Percentiles rank a stretch among this genome's conserved stretches.
Evolutionary conservation across 2,888 invertebrate species (phyloP).

Genomic region (Andrena dorsata): DNA sequence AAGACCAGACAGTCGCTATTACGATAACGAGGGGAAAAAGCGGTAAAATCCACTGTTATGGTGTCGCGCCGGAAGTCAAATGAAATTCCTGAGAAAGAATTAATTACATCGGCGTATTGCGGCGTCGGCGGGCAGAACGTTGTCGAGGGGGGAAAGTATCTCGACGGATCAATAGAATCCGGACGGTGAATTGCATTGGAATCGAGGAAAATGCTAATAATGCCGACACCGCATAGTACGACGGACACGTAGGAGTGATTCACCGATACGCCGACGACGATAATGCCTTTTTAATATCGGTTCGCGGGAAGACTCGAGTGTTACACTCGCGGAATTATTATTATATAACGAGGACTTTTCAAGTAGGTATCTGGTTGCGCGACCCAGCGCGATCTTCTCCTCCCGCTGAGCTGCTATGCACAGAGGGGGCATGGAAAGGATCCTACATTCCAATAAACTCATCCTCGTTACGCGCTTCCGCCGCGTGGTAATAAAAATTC

Average conservation of each 20-base stretch:
- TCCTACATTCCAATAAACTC: conserved; percentile 52
- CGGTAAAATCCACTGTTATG: conserved; percentile 35
- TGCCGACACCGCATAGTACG: conserved; percentile 60
- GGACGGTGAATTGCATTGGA: conserved; percentile 43
- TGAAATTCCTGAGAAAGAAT: conserved; percentile 61
- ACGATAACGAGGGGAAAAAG: conserved; percentile 31
- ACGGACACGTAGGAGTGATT: conserved; percentile 62
- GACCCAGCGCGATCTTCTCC: conserved; percentile 30
- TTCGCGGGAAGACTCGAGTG: conserved; percentile 50
- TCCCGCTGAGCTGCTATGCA: conserved; percentile 24
- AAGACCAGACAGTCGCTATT: conserved; percentile 35
- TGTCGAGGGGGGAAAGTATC: conserved; percentile 41
- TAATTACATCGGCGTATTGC: conserved; percentile 59
- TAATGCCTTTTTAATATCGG: conserved; percentile 73
- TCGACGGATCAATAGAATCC: conserved; percentile 58
- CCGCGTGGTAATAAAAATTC: conserved; percentile 20
- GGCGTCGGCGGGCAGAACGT: conserved; percentile 35
- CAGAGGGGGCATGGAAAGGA: conserved; percentile 26
- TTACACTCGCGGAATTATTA: conserved; percentile 66
- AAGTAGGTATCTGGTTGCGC: conserved; percentile 71
- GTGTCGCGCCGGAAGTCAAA: conserved; percentile 35
- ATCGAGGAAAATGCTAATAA: conserved; percentile 65
- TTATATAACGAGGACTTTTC: conserved; percentile 58
- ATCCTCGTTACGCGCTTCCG: conserved; percentile 39
- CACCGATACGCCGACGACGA: conserved; percentile 61